Percentiles rank a stretch among this genome's conserved stretches.
These are phyloP conservation scores for Paracentrotus lividus DNA, from an alignment of 53 echinoderm and acorn worm species.

Conservation along the genomic window DNA sequence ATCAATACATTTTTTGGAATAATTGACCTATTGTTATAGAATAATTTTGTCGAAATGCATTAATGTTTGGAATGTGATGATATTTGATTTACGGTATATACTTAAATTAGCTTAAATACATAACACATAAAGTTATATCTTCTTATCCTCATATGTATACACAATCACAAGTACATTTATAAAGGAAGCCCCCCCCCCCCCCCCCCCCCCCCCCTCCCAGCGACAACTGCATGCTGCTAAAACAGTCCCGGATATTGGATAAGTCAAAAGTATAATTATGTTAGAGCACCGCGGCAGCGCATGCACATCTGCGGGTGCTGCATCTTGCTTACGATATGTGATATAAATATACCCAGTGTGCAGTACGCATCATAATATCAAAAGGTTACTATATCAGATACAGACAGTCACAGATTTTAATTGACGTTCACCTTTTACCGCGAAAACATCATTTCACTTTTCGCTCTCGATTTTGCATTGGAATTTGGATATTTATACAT, in stretches of 20 bases:
- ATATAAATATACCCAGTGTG: background rate
- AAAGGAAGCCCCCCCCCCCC: too few species aligned
- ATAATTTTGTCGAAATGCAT: too few species aligned
- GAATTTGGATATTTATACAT: constrained; percentile 45
- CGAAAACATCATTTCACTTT: constrained; percentile 16
- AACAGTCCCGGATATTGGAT: constrained; percentile 56
- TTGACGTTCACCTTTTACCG: constrained; percentile 6
- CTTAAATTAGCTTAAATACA: too few species aligned
- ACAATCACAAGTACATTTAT: background rate
- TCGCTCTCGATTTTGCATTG: background rate
- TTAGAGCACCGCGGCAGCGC: constrained; percentile 39
- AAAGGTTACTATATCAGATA: constrained; percentile 3
- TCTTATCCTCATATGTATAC: background rate
- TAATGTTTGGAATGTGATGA: too few species aligned
- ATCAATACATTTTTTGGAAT: too few species aligned
- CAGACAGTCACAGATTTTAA: background rate
- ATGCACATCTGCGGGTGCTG: constrained; percentile 21
- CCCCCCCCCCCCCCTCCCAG: too few species aligned
- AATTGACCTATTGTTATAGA: too few species aligned
- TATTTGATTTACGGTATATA: too few species aligned
- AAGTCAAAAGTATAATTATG: constrained; percentile 54
- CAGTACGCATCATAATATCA: background rate
- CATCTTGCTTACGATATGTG: background rate
- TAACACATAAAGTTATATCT: too few species aligned
- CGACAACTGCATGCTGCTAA: too few species aligned